phyloP scores from a whole-genome alignment of 2,113 vertebrate species.

The Camelus bactrianus region DNA sequence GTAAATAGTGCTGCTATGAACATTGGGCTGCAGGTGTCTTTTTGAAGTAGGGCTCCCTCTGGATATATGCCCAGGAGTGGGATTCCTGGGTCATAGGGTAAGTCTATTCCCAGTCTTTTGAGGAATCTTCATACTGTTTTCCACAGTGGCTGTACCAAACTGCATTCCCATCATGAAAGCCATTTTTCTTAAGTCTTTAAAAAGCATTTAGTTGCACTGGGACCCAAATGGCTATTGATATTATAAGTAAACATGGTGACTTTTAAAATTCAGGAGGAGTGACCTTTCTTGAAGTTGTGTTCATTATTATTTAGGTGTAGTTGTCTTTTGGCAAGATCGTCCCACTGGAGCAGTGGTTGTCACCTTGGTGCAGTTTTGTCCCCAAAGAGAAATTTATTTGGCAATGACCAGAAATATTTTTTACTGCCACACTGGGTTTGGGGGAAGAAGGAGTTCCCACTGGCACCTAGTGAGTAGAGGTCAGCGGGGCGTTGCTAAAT shows the following conservation, averaged over 20 bases:
- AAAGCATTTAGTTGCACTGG: background rate
- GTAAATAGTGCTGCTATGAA: too few species aligned
- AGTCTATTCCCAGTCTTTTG: too few species aligned
- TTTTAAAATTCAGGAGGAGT: conserved; percentile 59
- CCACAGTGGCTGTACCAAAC: too few species aligned
- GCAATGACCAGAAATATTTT: background rate
- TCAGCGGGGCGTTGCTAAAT: background rate
- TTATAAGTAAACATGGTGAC: conserved; percentile 40
- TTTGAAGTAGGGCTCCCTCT: too few species aligned
- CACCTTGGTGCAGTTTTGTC: background rate
- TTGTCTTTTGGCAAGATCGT: background rate
- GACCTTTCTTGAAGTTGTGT: conserved; percentile 59
- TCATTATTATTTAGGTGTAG: background rate
- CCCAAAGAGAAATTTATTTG: background rate
- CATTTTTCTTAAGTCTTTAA: background rate
- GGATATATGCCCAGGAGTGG: too few species aligned
- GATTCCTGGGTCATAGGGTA: too few species aligned
- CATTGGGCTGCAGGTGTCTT: too few species aligned
- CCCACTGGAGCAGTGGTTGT: background rate
- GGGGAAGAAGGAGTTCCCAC: background rate
- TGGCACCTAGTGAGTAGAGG: background rate
- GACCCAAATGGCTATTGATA: background rate
- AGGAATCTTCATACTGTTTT: too few species aligned
- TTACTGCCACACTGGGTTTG: background rate
- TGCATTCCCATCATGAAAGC: background rate